Evolutionary conservation across 2,113 vertebrate genomes (phyloP), one percentile per base, ranked within the genome.

Genomic region (Pachyramphus minor): DNA sequence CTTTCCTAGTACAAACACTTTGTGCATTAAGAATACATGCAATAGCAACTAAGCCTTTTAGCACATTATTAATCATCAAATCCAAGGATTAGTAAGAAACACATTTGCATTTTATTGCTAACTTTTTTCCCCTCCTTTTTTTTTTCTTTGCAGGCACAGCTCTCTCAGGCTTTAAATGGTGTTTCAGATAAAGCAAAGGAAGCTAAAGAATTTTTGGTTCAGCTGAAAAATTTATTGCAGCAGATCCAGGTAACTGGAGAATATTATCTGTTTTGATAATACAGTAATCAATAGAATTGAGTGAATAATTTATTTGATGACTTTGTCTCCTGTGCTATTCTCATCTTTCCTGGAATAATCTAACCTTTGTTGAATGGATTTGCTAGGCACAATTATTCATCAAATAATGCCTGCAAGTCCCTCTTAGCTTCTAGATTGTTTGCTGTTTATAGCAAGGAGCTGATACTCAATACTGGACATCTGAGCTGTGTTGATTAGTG

Each of bases 141-240:
- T 74, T 30, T 82, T 58, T 62, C 58, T 69, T 94, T 93, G 55
- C 98, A 99, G 99, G 98, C 99, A 85, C 99, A 99, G 92, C 97
- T 99, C 33, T 99, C 99, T 90, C 99, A 99, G 97, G 99, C 99
- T 63, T 98, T 99, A 95, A 99, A 99, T 47, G 99, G 99, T 11
- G 98, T 99, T 91, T 99, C 99, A 1, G 99, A 99, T 88, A 99
- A 99, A 98, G 99, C 99, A 50, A 99, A 99, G 90, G 99, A 99
- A 84, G 99, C 99, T 14, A 99, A 99, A 96, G 99, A 99, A 96
- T 99, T 99, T 95, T 98, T 99, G 97, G 98, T 99, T 86, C 99
- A 99, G 62, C 98, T 99, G 77, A 99, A 99, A 98, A 99, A 99
- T 97, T 98, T 99, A 95, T 97, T 99, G 49, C 99, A 99, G 96